Conservation (phyloP, 2,797 vertebrate genomes). For the Enteromius fasciolatus region DNA sequence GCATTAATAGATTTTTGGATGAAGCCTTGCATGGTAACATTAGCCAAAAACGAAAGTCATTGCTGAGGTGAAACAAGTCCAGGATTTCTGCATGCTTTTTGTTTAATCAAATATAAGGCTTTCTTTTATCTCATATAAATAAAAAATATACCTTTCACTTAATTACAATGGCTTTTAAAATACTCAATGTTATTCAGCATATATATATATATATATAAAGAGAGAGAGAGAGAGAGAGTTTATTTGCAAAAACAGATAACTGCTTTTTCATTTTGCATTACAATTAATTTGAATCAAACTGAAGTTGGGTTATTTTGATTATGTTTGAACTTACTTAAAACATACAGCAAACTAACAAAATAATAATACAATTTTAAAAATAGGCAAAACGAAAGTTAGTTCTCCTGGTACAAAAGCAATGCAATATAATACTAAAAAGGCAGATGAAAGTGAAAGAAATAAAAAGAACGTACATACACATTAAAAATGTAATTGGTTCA, state of each 20-base stretch:
- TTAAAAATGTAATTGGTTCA: background rate
- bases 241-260: no score
- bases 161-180: background rate
- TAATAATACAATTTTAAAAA: no score
- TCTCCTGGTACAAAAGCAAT: background rate
- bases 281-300: no score
- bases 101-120: background rate
- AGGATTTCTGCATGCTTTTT: background rate
- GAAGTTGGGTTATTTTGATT: no score
- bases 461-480: background rate
- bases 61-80: constrained; percentile 2
- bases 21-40: background rate
- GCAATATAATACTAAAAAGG: background rate
- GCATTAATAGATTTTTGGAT: constrained; percentile 9
- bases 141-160: background rate
- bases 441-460: background rate
- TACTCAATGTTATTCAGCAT: background rate
- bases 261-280: no score
- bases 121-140: no score
- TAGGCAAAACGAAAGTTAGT: no score
- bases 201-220: no score
- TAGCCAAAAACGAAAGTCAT: constrained; percentile 6
- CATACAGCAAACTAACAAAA: no score
- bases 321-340: no score
- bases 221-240: no score